Base-by-base conservation (phyloP, 2,113 vertebrate species). In the Apteryx mantelli region DNA sequence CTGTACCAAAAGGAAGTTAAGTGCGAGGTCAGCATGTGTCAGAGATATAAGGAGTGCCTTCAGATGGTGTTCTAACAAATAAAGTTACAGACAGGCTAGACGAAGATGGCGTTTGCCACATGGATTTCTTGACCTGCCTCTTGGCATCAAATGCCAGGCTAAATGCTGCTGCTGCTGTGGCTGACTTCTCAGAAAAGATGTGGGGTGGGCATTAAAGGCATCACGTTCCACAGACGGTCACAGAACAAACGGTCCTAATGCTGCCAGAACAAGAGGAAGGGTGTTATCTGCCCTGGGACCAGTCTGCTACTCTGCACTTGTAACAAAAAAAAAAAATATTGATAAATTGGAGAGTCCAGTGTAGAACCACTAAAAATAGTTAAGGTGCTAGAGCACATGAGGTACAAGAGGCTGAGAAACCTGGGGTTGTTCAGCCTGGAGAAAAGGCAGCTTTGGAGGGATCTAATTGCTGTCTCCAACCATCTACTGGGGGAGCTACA, bases 1-100 rank as follows among this genome's bases (percentile, higher is more conserved):
- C 30, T 1, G 30, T 2, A 16, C 2, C 17, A 12, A 17, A 7
- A 21, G 42, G 38, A 25, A 6, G 28, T 1, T 2, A 2, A 36
- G 12, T 1, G 3, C 25, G 26, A 20, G 34, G 13, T 3, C 28
- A 5, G 61, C 1, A 6, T 0, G 2, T 13, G 16, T 28, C 34
- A 1, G 34, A 38, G 36, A 2, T 2, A 15, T 3, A 4, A 0
- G 55, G 9, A 1, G 1, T 2, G 11, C 32, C 52, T 9, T 38
- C 71, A 4, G 53, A 11, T 40, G 10, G 22, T 6, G 6, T 7
- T 19, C 11, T 22, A 14, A 6, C 2, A 3, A 38, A 6, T 2
- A 3, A 38, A 13, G 42, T 14, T 34, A 8, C 55, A 9, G 80
- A 4, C 8, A 3, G 65, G 34, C 32, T 34, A 2, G 25, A 40